Percentiles rank a stretch among this genome's conserved stretches.
Evolutionary conservation across 2,888 invertebrate species (phyloP).

Genomic region (Linyphia triangularis): DNA sequence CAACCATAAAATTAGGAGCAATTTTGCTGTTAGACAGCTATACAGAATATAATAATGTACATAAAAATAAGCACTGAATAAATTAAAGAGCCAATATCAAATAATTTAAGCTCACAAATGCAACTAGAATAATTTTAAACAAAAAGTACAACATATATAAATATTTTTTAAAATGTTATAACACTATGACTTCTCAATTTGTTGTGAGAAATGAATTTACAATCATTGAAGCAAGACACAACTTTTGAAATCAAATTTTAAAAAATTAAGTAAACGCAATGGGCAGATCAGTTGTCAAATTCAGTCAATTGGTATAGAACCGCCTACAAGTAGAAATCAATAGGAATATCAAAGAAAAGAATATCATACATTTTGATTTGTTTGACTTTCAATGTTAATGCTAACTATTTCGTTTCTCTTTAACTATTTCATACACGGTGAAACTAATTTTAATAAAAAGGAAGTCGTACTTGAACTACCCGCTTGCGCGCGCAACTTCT

Average conservation of each 20-base stretch:
- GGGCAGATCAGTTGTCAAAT: no score
- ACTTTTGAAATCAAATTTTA: not conserved
- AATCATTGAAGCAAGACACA: not conserved
- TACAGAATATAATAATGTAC: no score
- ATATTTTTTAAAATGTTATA: not conserved
- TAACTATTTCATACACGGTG: not conserved
- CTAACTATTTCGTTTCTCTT: not conserved
- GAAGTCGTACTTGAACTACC: slow-evolving; percentile 9
- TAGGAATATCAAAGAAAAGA: not conserved
- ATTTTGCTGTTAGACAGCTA: not conserved
- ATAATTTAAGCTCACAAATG: not conserved
- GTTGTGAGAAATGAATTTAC: not conserved
- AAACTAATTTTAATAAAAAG: not conserved
- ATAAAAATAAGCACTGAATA: not conserved
- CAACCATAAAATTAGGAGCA: not conserved
- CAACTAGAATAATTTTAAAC: not conserved
- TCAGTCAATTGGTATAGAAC: no score
- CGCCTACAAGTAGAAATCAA: not conserved
- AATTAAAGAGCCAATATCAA: not conserved
- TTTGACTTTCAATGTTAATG: no score
- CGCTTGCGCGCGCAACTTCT: slow-evolving; percentile 60
- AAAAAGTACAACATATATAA: not conserved
- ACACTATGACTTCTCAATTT: not conserved
- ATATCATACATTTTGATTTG: no score
- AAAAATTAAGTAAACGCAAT: not conserved